Evolutionary conservation across 2,888 invertebrate genomes (phyloP), one percentile per base, ranked within the genome.

Genomic region (Uropetala carovei): DNA sequence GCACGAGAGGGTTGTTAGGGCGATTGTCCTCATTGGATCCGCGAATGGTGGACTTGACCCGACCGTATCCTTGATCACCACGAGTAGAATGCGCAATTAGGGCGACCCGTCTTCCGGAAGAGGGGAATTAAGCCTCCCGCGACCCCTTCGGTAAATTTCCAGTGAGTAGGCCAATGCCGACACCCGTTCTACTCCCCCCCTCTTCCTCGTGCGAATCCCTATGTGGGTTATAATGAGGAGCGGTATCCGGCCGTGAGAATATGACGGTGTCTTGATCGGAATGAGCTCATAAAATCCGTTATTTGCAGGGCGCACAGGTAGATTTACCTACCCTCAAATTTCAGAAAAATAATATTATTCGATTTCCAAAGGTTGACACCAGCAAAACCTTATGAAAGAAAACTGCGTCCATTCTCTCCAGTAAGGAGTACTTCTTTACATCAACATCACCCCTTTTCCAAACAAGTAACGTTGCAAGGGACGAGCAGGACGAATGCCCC

Each of bases 1-100:
- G 43, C 43, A 43, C 43, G 43, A 43, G 43, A 43, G 43, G 43
- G 1, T 43, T 43, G 5, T 43, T 43, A 43, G 43, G 43, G 43
- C 43, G 43, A 43, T 43, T 43, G 43, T 43, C 43, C 43, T 43
- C 43, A 43, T 43, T 43, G 43, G 1, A 5, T 43, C 5, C 43
- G 27, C 75, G 75, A 75, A 27, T 75, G 75, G 22, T 75, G 75
- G 75, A 75, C 75, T 75, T 75, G 75, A 75, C 75, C 75, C 22
- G 18, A 75, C 27, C 75, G 4, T 75, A 75, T 22, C 75, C 75
- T 75, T 75, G 27, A 75, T 75, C 75, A 22, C 13, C 0, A 22
- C 27, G 43, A 43, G 5, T 43, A 43, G 43, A 43, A 27, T 75
- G 22, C 27, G 22, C 27, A 75, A 75, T 75, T 75, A 27, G 75